Evolutionary conservation across 2,888 invertebrate genomes (phyloP).

Genomic region (Lypha dubia): DNA sequence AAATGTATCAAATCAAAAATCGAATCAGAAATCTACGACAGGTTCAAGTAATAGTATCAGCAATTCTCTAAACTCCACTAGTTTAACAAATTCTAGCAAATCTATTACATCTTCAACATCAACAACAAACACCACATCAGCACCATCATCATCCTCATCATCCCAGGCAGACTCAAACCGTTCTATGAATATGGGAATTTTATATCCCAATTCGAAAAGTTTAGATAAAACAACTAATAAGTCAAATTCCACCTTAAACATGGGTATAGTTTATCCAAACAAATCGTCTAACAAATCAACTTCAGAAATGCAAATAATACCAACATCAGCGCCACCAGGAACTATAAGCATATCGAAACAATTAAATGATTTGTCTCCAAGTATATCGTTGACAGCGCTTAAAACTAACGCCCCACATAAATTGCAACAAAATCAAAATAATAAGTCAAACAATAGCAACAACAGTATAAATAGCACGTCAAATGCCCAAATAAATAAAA

Average conservation of each 20-base stretch:
- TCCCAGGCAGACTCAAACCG: constrained; percentile 53
- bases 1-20: constrained; percentile 43
- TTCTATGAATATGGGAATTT: constrained; percentile 68
- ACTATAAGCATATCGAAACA: constrained; percentile 79
- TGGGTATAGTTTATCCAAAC: constrained; percentile 74
- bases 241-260: constrained; percentile 69
- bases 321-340: constrained; percentile 78
- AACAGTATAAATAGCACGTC: constrained; percentile 1
- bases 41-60: constrained; percentile 8
- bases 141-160: constrained; percentile 3
- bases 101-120: constrained; percentile 17
- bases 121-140: not conserved
- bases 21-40: constrained; percentile 33
- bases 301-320: constrained; percentile 80
- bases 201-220: constrained; percentile 58
- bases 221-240: constrained; percentile 48
- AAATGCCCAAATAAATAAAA: constrained; percentile 63
- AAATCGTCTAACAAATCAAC: constrained; percentile 55
- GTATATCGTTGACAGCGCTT: constrained; percentile 79
- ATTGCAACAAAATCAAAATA: constrained; percentile 55
- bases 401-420: constrained; percentile 55
- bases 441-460: constrained; percentile 38
- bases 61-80: constrained; percentile 18
- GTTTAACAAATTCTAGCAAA: constrained; percentile 20
- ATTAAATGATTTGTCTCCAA: constrained; percentile 79